Percentiles rank a stretch among this genome's conserved stretches.
These are phyloP conservation scores for Lordiphosa clarofinis DNA, from an alignment of 1,140 invertebrate genomes.

Conservation along the genomic window DNA sequence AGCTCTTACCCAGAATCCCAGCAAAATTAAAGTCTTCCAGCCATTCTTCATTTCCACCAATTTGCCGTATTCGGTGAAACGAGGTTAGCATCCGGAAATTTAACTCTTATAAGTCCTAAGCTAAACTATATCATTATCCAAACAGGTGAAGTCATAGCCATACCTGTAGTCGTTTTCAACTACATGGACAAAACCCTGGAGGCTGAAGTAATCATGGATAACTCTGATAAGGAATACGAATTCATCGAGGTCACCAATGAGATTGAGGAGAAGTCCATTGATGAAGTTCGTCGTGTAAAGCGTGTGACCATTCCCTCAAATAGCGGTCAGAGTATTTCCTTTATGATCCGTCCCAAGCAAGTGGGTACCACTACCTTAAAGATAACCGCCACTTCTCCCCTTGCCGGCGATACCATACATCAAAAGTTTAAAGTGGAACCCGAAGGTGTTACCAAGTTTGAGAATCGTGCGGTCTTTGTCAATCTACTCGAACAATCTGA, in stretches of 20 bases:
- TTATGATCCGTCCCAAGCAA: slow-evolving; percentile 89
- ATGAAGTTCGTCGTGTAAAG: slow-evolving; percentile 85
- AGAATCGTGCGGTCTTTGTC: slow-evolving; percentile 87
- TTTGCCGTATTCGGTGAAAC: slow-evolving; percentile 91
- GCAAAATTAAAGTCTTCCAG: slow-evolving; percentile 91
- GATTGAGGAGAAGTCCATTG: slow-evolving; percentile 80
- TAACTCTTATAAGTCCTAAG: too few species aligned
- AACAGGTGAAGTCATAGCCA: slow-evolving; percentile 68
- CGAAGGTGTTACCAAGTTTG: slow-evolving; percentile 89
- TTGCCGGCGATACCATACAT: slow-evolving; percentile 87
- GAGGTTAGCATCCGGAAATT: slow-evolving; percentile 81
- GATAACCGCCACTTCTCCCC: slow-evolving; percentile 85
- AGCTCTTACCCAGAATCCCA: slow-evolving; percentile 86
- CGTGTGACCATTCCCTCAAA: slow-evolving; percentile 84
- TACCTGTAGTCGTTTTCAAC: slow-evolving; percentile 76
- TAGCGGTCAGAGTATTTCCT: slow-evolving; percentile 86
- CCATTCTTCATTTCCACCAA: slow-evolving; percentile 91
- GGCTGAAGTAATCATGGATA: slow-evolving; percentile 91
- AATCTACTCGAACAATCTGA: slow-evolving; percentile 83
- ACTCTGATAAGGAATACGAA: too few species aligned
- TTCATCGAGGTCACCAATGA: slow-evolving; percentile 84
- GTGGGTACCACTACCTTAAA: slow-evolving; percentile 88
- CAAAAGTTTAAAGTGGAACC: slow-evolving; percentile 87
- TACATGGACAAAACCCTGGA: slow-evolving; percentile 84
- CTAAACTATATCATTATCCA: neutral